These are phyloP conservation scores for Sinocyclocheilus grahami DNA, from an alignment of 2,113 vertebrate genomes.

Conservation along the genomic window DNA sequence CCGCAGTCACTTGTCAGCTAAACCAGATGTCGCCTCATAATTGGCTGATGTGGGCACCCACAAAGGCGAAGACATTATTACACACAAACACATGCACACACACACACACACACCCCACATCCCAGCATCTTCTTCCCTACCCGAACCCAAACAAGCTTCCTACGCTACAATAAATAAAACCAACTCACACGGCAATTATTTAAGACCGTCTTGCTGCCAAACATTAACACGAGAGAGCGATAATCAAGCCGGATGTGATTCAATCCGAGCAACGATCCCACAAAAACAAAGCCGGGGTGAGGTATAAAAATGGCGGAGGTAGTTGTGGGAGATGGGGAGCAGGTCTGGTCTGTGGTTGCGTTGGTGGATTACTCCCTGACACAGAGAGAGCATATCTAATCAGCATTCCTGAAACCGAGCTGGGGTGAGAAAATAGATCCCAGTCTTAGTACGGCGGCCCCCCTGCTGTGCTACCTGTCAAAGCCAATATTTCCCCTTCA, in stretches of 20 bases:
- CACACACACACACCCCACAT: conserved; percentile 60
- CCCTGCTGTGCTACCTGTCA: conserved; percentile 64
- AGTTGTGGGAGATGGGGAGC: conserved; percentile 23
- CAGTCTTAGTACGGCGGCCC: conserved; percentile 45
- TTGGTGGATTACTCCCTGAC: conserved; percentile 52
- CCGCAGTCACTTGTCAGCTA: conserved; percentile 61
- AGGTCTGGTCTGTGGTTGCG: conserved; percentile 42
- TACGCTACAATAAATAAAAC: conserved; percentile 22
- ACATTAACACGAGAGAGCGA: conserved; percentile 4
- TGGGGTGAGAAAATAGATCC: conserved; percentile 56
- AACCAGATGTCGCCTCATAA: conserved; percentile 76
- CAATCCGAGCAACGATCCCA: not conserved
- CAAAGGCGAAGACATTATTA: conserved; percentile 76
- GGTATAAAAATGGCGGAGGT: conserved; percentile 2
- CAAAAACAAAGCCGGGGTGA: conserved; percentile 5
- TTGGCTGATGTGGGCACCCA: conserved; percentile 74
- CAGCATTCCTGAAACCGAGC: conserved; percentile 59
- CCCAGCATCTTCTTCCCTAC: conserved; percentile 41
- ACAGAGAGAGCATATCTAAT: conserved; percentile 59
- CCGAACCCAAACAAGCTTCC: conserved; percentile 35
- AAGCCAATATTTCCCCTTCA: conserved; percentile 62
- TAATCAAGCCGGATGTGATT: not conserved
- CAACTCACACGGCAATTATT: conserved; percentile 45
- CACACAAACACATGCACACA: conserved; percentile 47
- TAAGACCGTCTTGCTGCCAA: not conserved